These are phyloP conservation scores for Epinephelus fuscoguttatus DNA, from an alignment of 2,113 vertebrate genomes.

Conservation along the genomic window DNA sequence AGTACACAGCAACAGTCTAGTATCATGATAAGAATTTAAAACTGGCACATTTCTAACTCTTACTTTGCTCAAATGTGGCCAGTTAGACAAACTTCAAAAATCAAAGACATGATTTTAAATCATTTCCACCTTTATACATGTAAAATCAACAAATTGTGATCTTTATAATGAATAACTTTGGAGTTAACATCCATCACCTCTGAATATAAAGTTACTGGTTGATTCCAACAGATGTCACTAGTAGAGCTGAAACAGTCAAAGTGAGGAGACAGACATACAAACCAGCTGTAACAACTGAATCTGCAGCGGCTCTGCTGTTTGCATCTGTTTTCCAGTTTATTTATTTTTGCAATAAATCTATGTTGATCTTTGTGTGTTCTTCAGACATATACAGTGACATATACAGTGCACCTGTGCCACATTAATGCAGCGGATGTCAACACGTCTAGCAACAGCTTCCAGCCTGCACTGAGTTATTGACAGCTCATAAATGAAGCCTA, in stretches of 20 bases:
- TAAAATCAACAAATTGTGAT: not conserved
- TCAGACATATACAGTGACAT: not conserved
- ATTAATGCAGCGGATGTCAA: constrained; percentile 28
- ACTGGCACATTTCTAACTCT: not conserved
- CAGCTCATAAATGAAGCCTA: not conserved
- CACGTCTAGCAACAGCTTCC: not conserved
- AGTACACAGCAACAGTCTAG: not conserved
- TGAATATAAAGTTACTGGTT: constrained; percentile 5
- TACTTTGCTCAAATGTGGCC: not conserved
- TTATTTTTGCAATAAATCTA: constrained; percentile 31
- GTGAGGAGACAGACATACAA: not conserved
- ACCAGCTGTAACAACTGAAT: constrained; percentile 20
- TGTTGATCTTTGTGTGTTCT: constrained; percentile 22
- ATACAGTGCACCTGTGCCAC: constrained; percentile 30
- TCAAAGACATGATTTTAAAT: not conserved
- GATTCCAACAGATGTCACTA: constrained; percentile 73
- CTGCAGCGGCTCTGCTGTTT: not conserved
- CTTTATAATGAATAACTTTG: not conserved
- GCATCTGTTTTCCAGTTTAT: constrained; percentile 37
- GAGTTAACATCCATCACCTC: not conserved
- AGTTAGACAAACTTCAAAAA: not conserved
- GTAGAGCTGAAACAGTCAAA: constrained; percentile 34
- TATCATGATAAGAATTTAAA: not conserved
- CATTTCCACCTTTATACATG: not conserved
- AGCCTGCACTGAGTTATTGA: not conserved